phyloP scores from a whole-genome alignment of 2,797 vertebrate species.

The Galaxias olidus region DNA sequence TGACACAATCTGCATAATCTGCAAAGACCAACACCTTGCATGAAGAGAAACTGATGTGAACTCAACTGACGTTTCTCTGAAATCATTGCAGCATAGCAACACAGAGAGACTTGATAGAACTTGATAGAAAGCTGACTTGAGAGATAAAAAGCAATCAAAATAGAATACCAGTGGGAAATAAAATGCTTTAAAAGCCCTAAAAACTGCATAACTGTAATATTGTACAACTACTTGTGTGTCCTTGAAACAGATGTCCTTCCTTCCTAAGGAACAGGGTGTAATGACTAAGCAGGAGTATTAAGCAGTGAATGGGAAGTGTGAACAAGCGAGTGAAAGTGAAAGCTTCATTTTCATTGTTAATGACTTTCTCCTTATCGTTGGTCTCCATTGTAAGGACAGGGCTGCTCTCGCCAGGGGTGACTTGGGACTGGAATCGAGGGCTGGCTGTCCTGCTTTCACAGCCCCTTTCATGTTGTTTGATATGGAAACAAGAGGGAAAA shows the following conservation, averaged over 20 bases:
- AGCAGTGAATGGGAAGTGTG: conserved; percentile 41
- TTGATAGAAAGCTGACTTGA: no score
- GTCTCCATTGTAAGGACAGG: conserved; percentile 64
- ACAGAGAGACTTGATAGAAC: no score
- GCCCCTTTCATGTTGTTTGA: conserved; percentile 71
- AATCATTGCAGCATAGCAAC: no score
- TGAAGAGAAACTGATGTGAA: no score
- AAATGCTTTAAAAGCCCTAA: conserved; percentile 40
- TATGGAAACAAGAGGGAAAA: conserved; percentile 67
- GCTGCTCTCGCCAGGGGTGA: conserved; percentile 53
- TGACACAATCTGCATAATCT: no score
- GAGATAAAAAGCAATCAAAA: conserved; percentile 49
- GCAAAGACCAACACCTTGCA: no score
- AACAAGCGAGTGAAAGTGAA: conserved; percentile 22
- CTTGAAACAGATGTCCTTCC: conserved; percentile 68
- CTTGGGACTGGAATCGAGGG: conserved; percentile 58
- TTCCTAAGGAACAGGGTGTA: conserved; percentile 63
- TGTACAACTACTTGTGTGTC: conserved; percentile 44
- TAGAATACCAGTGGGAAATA: conserved; percentile 41
- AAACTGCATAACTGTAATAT: conserved; percentile 58
- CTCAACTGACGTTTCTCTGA: no score
- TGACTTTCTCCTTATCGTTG: conserved; percentile 50
- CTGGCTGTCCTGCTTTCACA: conserved; percentile 57
- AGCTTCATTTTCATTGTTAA: conserved; percentile 70
- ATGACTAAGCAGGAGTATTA: conserved; percentile 55